These are phyloP conservation scores for Trematomus loennbergii DNA, from an alignment of 2,113 vertebrate species.

Conservation along the genomic window DNA sequence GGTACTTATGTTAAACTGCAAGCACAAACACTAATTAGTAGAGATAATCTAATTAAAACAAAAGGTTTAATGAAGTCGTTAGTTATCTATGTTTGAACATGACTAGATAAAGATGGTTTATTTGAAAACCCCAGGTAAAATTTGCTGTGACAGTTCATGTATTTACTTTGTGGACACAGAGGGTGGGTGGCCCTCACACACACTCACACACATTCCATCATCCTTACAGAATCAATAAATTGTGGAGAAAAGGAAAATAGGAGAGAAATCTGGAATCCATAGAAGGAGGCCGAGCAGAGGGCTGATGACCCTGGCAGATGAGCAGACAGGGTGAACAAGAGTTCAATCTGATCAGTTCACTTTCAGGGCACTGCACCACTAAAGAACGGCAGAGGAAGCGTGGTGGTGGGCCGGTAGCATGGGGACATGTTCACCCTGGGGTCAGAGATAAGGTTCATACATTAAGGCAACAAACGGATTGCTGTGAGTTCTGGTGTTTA, in stretches of 20 bases:
- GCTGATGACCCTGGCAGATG: constrained; percentile 72
- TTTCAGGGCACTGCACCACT: constrained; percentile 57
- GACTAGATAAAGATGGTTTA: background rate
- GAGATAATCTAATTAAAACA: background rate
- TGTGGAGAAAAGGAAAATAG: constrained; percentile 38
- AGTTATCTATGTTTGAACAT: background rate
- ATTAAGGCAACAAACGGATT: background rate
- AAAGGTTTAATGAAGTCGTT: background rate
- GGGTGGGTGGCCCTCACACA: constrained; percentile 41
- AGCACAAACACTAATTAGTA: background rate
- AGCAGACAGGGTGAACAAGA: constrained; percentile 70
- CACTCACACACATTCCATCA: constrained; percentile 26
- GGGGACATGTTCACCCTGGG: constrained; percentile 31
- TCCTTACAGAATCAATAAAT: constrained; percentile 55
- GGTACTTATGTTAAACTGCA: background rate
- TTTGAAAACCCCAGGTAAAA: constrained; percentile 16
- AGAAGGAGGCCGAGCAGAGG: constrained; percentile 39
- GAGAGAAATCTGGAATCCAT: constrained; percentile 65
- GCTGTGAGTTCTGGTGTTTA: background rate
- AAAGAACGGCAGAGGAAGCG: constrained; percentile 22
- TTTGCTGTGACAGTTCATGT: constrained; percentile 20
- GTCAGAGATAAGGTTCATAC: background rate
- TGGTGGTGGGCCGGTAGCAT: constrained; percentile 17
- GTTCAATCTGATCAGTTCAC: constrained; percentile 68
- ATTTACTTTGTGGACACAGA: constrained; percentile 32